phyloP scores from a whole-genome alignment of 2,888 invertebrate genomes.

The Drosophila affinis region DNA sequence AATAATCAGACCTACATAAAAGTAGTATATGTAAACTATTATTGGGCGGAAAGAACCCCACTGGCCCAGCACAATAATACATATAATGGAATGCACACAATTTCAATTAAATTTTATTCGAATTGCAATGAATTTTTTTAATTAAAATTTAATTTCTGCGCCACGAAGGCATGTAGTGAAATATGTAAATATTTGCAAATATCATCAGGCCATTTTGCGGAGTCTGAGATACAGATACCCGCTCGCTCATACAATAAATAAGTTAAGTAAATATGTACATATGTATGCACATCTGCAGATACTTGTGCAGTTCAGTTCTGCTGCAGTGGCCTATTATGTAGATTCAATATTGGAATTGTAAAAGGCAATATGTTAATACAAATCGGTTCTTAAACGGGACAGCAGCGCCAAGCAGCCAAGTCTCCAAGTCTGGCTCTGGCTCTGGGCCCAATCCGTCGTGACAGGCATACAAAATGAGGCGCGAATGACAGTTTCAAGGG shows the following conservation, averaged over 20 bases:
- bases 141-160: conserved; percentile 25
- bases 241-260: conserved; percentile 17
- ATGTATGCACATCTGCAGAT: not conserved
- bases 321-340: conserved; percentile 48
- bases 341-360: conserved; percentile 50
- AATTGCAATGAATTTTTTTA: conserved; percentile 7
- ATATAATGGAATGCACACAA: too few relatives aligned
- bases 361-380: conserved; percentile 48
- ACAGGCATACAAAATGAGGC: conserved; percentile 49
- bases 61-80: too few relatives aligned
- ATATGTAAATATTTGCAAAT: not conserved
- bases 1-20: too few relatives aligned
- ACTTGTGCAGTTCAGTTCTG: conserved; percentile 2
- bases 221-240: conserved; percentile 10
- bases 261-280: conserved; percentile 8
- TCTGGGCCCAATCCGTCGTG: conserved; percentile 13
- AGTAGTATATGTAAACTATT: too few relatives aligned
- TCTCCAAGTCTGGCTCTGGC: not conserved
- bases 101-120: too few relatives aligned
- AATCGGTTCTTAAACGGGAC: conserved; percentile 28
- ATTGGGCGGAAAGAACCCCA: too few relatives aligned
- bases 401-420: not conserved
- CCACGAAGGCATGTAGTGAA: not conserved
- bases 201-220: conserved; percentile 4
- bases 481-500: conserved; percentile 6